Base-by-base conservation (phyloP, 2,888 invertebrate genomes). In the Papilio elwesi region DNA sequence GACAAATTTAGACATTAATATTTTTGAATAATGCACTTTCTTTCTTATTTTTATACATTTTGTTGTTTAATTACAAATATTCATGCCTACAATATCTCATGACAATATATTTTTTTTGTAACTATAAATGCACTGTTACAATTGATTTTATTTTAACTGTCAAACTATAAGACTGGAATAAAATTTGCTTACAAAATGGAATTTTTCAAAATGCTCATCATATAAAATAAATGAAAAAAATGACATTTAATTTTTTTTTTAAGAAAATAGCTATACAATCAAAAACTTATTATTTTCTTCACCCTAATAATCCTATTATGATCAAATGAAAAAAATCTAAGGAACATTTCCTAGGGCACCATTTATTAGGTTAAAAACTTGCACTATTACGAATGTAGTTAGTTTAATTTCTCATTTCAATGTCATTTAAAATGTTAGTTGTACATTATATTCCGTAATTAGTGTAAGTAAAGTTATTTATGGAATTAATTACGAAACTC, bases 371-470 rank as follows among this genome's bases (percentile, higher is more conserved):
- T 36, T 38, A 38, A 59, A 6, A 6, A 38, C 9, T 57, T 57
- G 59, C 59, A 59, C 59, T 36, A n/a, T 59, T 59, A 59, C 38
- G n/a, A 38, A 38, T 59, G 59, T 59, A 59, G 59, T 59, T 26
- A 26, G 26, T 26, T 26, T 26, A 26, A 26, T 26, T 26, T 1
- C 2, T n/a, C 36, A 2, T 57, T 26, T 59, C n/a, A 52, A 63
- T 52, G 55, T 62, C 38, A 43, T 53, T 64, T 63, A 36, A 43
- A 64, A 26, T 26, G 26, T 26, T 68, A 67, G 47, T 43, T 49
- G 59, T 26, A 26, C 26, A 57, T 64, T 57, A 55, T 57, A n/a
- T 70, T 64, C 48, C 48, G 36, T 70, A 64, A 64, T 70, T 49
- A 65, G 51, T 15, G n/a, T 26, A 65, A 66, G 36, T 43, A 36